Conservation (phyloP, 2,888 invertebrate genomes). For the Galeopsomyia nigrocyanea region DNA sequence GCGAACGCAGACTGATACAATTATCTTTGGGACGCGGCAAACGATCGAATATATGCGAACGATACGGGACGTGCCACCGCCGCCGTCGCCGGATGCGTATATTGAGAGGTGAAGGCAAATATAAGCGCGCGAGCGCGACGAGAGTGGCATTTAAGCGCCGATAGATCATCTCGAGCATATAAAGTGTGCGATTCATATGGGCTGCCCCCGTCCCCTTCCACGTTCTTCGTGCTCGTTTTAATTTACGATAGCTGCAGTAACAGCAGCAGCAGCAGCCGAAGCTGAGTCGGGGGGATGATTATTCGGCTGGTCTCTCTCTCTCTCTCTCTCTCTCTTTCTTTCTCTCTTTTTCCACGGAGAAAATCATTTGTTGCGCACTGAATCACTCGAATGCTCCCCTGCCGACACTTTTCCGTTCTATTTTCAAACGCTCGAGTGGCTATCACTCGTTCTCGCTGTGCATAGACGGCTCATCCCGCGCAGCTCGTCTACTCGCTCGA, state of each 20-base stretch:
- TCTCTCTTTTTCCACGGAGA: too few relatives aligned
- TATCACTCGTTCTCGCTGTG: too few relatives aligned
- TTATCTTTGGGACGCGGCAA: too few relatives aligned
- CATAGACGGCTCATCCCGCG: too few relatives aligned
- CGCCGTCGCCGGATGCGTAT: too few relatives aligned
- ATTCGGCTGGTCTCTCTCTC: slow-evolving; percentile 21
- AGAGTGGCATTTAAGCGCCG: slow-evolving; percentile 70
- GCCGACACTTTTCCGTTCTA: slow-evolving; percentile 15
- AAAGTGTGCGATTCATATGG: slow-evolving; percentile 37
- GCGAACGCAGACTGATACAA: too few relatives aligned
- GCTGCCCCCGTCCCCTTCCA: slow-evolving; percentile 3
- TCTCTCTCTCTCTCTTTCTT: too few relatives aligned
- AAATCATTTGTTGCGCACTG: slow-evolving; percentile 49
- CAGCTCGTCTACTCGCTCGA: neutral
- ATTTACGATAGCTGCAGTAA: slow-evolving; percentile 11
- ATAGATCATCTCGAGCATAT: slow-evolving; percentile 50
- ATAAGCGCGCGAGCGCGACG: slow-evolving; percentile 55
- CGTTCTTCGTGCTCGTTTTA: neutral
- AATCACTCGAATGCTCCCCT: slow-evolving; percentile 4
- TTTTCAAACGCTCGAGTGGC: neutral
- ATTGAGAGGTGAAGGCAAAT: too few relatives aligned
- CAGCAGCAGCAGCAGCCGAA: slow-evolving; percentile 4
- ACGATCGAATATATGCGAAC: too few relatives aligned
- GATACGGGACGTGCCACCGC: too few relatives aligned
- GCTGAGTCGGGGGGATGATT: neutral